Percentiles rank a stretch among this genome's conserved stretches.
These are phyloP conservation scores for Dryococelus australis DNA, from an alignment of 2,888 invertebrate species.

Conservation along the genomic window DNA sequence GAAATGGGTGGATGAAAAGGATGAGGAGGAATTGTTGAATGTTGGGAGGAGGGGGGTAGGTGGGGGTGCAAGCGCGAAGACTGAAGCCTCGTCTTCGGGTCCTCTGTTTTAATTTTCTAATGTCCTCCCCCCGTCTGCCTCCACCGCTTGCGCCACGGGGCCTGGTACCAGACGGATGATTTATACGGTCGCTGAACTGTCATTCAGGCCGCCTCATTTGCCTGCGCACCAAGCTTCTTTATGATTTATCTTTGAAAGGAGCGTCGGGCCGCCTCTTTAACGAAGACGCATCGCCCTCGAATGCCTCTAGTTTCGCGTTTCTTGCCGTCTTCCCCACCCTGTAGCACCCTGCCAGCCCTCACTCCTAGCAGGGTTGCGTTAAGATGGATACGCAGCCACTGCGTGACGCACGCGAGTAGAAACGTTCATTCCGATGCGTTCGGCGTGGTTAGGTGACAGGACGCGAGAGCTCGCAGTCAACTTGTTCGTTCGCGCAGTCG, in stretches of 20 bases:
- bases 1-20: neutral
- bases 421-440: too few relatives aligned
- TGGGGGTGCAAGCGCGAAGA: neutral
- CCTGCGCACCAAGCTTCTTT: constrained; percentile 13
- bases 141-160: neutral
- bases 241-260: constrained; percentile 3
- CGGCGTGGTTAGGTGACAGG: neutral
- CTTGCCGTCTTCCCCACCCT: neutral
- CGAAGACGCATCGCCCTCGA: neutral
- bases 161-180: constrained; percentile 27
- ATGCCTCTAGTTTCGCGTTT: constrained; percentile 21
- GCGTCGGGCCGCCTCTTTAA: neutral
- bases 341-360: neutral
- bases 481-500: neutral
- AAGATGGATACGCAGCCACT: neutral
- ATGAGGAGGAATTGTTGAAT: neutral
- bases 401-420: neutral
- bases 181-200: constrained; percentile 28
- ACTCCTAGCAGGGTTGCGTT: neutral
- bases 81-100: neutral
- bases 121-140: neutral
- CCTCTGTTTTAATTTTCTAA: neutral
- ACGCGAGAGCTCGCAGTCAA: neutral
- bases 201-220: constrained; percentile 20
- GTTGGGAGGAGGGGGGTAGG: neutral